Conservation (phyloP, 2,797 vertebrate species). For the Pipistrellus pipistrellus region DNA sequence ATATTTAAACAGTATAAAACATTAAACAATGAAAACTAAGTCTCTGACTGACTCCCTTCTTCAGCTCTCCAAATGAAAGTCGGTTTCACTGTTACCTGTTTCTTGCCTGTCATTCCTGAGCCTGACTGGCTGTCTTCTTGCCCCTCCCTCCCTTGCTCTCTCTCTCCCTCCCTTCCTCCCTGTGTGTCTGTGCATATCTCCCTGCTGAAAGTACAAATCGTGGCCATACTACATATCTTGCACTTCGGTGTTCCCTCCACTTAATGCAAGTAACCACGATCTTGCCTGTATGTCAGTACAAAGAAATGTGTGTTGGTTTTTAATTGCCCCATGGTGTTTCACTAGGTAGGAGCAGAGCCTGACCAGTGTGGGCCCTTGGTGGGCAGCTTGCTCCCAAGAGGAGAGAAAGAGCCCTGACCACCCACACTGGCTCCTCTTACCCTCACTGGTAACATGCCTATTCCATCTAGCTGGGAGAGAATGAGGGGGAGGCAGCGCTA, state of each 20-base stretch:
- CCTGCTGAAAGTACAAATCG: background rate
- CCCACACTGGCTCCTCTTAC: background rate
- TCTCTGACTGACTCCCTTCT: background rate
- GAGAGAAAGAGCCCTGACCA: background rate
- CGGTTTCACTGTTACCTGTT: background rate
- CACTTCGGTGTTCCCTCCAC: background rate
- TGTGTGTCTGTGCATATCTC: background rate
- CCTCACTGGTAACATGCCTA: background rate
- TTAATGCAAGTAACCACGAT: too few relatives aligned
- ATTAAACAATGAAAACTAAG: background rate
- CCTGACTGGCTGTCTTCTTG: background rate
- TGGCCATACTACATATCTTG: background rate
- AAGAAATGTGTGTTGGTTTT: background rate
- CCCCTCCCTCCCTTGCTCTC: too few relatives aligned
- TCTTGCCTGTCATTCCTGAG: background rate
- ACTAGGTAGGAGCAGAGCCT: background rate
- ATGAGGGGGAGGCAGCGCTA: background rate
- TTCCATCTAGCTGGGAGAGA: background rate
- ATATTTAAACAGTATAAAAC: background rate
- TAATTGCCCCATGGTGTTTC: background rate
- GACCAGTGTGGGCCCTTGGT: background rate
- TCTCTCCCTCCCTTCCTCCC: too few relatives aligned
- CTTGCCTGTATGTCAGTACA: background rate
- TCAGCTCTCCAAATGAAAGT: background rate
- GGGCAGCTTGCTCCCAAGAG: background rate